A percentile compares a stretch with the other conserved stretches of the same genome.
These are phyloP conservation scores for Dendrocincla fuliginosa DNA, from an alignment of 2,797 vertebrate species.

Conservation along the genomic window DNA sequence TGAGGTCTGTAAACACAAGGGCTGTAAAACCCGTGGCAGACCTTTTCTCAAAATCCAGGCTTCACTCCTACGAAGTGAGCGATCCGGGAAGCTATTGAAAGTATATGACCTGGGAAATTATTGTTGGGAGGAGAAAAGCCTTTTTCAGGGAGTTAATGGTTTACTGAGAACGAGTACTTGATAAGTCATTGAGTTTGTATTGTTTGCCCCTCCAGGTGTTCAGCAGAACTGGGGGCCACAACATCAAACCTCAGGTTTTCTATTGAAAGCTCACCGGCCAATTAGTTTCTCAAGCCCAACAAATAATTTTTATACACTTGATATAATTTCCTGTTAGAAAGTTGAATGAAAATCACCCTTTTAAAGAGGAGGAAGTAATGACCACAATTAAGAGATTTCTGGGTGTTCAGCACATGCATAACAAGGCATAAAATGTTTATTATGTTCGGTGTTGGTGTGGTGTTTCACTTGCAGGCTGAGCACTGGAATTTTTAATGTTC, in stretches of 20 bases:
- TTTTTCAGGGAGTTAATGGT: slow-evolving; percentile 27
- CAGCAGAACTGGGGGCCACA: neutral
- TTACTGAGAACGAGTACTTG: slow-evolving; percentile 16
- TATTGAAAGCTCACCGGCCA: neutral
- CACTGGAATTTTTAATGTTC: neutral
- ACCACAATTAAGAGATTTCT: neutral
- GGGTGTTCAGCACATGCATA: neutral
- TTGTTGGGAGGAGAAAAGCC: slow-evolving; percentile 19
- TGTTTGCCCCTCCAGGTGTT: neutral
- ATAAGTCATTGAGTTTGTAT: neutral
- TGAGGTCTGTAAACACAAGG: neutral
- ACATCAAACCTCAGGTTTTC: neutral
- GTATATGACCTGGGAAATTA: neutral
- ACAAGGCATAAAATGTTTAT: neutral
- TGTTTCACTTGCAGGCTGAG: neutral
- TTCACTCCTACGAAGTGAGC: neutral
- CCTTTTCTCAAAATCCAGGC: neutral
- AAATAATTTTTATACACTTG: neutral
- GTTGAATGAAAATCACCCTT: neutral
- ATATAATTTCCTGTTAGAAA: neutral
- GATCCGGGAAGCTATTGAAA: neutral
- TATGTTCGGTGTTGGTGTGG: neutral
- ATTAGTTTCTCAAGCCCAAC: neutral
- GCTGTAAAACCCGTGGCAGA: neutral
- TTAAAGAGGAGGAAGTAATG: neutral